Evolutionary conservation across 1,140 invertebrate genomes (phyloP).

Genomic region (Achatina immaculata): DNA sequence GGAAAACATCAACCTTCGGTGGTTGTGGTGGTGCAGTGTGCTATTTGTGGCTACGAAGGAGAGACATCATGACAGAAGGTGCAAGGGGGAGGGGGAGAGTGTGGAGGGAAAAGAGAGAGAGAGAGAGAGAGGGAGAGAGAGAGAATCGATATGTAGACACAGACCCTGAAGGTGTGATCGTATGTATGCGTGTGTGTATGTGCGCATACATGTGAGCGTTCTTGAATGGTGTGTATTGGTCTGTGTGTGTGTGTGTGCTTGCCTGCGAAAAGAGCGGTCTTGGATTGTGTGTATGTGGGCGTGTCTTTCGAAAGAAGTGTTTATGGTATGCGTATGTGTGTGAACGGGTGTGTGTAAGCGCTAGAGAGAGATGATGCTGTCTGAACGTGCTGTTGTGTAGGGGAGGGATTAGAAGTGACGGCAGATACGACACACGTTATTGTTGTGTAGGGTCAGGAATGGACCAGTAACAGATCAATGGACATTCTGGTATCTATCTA

Average conservation of each 20-base stretch:
- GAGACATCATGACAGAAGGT: neutral
- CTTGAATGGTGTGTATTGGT: neutral
- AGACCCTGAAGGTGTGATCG: neutral
- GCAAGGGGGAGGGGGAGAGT: neutral
- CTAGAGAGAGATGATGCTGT: no score
- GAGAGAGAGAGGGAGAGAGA: neutral
- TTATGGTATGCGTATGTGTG: neutral
- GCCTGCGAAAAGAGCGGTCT: neutral
- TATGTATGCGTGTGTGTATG: neutral
- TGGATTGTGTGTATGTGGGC: neutral
- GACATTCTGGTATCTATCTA: no score
- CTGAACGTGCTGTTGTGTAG: neutral
- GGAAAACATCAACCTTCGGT: constrained; percentile 19
- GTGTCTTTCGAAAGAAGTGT: neutral
- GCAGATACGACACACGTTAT: neutral
- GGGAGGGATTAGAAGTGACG: neutral
- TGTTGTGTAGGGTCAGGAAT: neutral
- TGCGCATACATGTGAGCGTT: no score
- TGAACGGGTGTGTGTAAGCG: neutral
- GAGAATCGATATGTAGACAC: constrained; percentile 6
- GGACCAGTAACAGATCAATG: neutral
- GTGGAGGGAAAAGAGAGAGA: neutral
- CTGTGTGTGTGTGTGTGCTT: constrained; percentile 5
- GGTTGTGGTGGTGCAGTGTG: constrained; percentile 28
- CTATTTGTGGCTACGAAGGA: constrained; percentile 31